Percentiles rank a stretch among this genome's conserved stretches.
phyloP scores from a whole-genome alignment of 2,797 vertebrate genomes.

The Prunella strophiata region DNA sequence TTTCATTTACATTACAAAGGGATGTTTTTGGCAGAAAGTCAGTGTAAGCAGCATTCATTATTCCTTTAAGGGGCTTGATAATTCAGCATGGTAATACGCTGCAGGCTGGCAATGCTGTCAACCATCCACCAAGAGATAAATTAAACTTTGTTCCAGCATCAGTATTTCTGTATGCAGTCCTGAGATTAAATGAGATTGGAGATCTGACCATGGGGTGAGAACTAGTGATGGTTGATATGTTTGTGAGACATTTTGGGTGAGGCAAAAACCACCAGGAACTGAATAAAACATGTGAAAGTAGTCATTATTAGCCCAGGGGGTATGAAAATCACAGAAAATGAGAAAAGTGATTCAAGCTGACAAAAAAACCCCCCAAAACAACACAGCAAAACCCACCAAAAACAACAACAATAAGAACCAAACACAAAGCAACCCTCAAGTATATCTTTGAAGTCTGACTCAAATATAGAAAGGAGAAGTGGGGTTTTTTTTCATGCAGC shows the following conservation, averaged over 20 bases:
- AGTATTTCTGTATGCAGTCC: not conserved
- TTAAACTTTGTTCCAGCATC: not conserved
- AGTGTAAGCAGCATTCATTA: conserved; percentile 13
- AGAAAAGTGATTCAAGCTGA: not conserved
- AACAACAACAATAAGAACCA: not conserved
- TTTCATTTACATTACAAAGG: conserved; percentile 62
- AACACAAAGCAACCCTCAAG: not conserved
- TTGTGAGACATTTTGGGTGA: not conserved
- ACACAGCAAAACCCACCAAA: not conserved
- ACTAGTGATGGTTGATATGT: not conserved
- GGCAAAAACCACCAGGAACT: not conserved
- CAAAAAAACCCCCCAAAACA: not conserved
- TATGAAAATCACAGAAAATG: not conserved
- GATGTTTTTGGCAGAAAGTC: conserved; percentile 33
- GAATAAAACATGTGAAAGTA: not conserved
- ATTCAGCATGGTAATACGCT: not conserved
- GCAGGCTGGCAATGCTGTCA: not conserved
- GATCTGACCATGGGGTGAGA: not conserved
- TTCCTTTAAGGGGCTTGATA: conserved; percentile 38
- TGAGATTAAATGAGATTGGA: not conserved
- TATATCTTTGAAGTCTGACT: not conserved
- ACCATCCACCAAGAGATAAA: not conserved
- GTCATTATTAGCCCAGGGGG: not conserved
- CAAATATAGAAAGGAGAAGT: not conserved
- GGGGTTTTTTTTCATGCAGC: not conserved